Evolutionary conservation across 2,113 vertebrate species (phyloP).

Genomic region (Xerus inauris): DNA sequence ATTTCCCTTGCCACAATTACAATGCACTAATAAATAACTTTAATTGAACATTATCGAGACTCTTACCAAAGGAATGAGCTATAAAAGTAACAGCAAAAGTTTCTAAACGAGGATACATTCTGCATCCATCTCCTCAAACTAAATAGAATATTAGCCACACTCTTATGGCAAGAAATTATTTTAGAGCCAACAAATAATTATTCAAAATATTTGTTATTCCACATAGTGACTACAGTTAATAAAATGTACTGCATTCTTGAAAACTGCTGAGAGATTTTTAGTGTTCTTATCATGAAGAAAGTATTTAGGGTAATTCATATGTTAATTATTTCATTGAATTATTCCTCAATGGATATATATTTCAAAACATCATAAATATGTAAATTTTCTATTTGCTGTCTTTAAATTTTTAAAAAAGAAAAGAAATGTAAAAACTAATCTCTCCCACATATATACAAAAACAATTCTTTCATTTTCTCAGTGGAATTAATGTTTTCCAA

Average conservation of each 20-base stretch:
- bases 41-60: not conserved
- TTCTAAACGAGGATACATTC: not conserved
- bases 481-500: not conserved
- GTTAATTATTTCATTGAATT: not conserved
- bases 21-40: not conserved
- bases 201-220: not conserved
- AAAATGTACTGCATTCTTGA: too few relatives aligned
- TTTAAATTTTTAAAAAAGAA: not conserved
- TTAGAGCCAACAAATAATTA: not conserved
- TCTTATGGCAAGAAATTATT: not conserved
- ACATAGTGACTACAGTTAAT: too few relatives aligned
- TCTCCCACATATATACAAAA: not conserved
- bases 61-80: not conserved
- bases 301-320: not conserved
- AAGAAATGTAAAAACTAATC: too few relatives aligned
- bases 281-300: too few relatives aligned
- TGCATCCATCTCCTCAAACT: not conserved
- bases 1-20: not conserved
- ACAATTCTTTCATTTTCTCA: not conserved
- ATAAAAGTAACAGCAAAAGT: not conserved
- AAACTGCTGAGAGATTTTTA: too few relatives aligned
- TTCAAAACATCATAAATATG: not conserved
- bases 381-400: not conserved
- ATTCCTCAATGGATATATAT: not conserved
- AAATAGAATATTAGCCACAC: not conserved